Conservation (phyloP, 1,140 invertebrate species). For the Leptestheria dahalacensis region DNA sequence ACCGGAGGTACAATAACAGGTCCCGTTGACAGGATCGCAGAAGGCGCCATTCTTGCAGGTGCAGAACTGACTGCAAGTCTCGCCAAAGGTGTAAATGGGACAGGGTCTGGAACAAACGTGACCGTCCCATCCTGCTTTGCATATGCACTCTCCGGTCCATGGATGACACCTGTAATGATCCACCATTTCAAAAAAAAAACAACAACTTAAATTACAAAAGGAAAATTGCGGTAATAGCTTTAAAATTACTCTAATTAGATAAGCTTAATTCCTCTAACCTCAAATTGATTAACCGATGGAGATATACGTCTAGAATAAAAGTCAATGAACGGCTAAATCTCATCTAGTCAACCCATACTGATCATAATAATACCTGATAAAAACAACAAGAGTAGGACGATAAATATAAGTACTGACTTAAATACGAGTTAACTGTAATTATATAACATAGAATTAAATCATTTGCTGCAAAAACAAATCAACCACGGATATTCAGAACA, state of each 20-base stretch:
- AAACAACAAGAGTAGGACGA: background rate
- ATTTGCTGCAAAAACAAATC: no score
- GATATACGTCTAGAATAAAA: no score
- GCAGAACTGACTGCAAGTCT: constrained; percentile 58
- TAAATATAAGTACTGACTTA: background rate
- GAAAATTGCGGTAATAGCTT: no score
- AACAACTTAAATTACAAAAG: no score
- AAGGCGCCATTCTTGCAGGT: constrained; percentile 74
- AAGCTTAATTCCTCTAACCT: no score
- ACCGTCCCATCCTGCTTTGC: constrained; percentile 78
- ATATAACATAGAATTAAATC: no score
- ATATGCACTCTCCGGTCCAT: constrained; percentile 70
- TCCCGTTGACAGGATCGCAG: constrained; percentile 70
- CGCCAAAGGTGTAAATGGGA: constrained; percentile 61
- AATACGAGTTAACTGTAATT: no score
- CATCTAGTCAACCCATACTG: constrained; percentile 4
- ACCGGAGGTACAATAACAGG: constrained; percentile 62
- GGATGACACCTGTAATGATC: constrained; percentile 56
- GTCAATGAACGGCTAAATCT: no score
- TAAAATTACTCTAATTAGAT: no score
- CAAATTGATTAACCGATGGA: no score
- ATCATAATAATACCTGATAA: background rate
- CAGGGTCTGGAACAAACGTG: constrained; percentile 60
- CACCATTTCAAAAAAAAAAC: background rate
- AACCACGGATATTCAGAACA: no score